These are phyloP conservation scores for Pheosia tremula DNA, from an alignment of 2,888 invertebrate genomes.

Conservation along the genomic window DNA sequence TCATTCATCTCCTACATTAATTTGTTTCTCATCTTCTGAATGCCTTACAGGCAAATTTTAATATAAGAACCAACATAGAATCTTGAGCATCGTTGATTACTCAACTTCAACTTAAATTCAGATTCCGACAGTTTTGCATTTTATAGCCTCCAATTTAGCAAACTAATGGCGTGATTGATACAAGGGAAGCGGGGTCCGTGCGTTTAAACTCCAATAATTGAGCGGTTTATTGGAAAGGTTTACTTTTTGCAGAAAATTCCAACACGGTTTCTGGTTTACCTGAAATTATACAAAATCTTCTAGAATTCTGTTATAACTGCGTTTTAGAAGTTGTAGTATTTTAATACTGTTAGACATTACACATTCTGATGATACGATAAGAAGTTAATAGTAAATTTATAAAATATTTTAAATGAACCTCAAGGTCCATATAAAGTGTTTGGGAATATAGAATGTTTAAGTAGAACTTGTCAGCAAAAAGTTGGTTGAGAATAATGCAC, in stretches of 20 bases:
- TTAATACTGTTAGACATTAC: no score
- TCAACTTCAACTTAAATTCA: conserved; percentile 41
- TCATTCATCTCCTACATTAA: not conserved
- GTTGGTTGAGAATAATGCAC: not conserved
- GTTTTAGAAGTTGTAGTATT: not conserved
- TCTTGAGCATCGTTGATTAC: conserved; percentile 37
- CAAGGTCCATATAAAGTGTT: no score
- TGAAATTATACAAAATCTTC: conserved; percentile 11
- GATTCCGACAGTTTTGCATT: conserved; percentile 67
- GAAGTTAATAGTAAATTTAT: no score
- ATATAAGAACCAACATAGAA: conserved; percentile 39
- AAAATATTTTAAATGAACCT: no score
- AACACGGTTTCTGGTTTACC: conserved; percentile 28
- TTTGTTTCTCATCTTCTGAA: conserved; percentile 6
- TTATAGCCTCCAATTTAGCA: conserved; percentile 69
- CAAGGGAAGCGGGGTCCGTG: conserved; percentile 47
- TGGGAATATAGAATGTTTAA: no score
- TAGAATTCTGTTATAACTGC: not conserved
- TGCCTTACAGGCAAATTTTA: conserved; percentile 35
- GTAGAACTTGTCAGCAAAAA: no score
- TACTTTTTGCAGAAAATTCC: conserved; percentile 35
- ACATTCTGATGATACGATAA: no score
- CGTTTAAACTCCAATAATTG: conserved; percentile 55
- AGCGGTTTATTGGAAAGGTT: conserved; percentile 46
- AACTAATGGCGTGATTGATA: conserved; percentile 64